Evolutionary conservation across 1,140 invertebrate species (phyloP).

Genomic region (Diprion similis): DNA sequence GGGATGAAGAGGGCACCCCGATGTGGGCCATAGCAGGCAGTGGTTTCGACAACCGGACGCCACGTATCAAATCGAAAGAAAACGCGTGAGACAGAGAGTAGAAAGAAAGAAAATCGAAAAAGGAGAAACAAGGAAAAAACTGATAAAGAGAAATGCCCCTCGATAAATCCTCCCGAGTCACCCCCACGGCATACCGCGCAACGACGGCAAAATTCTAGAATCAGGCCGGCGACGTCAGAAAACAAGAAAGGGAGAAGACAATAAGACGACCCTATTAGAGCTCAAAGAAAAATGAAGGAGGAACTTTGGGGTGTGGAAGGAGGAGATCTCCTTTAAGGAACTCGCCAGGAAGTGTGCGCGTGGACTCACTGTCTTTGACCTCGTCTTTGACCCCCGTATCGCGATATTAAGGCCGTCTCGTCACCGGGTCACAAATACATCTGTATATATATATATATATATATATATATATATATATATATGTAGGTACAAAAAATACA

Average conservation of each 20-base stretch:
- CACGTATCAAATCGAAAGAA: not conserved
- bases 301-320: constrained; percentile 18
- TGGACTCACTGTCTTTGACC: not conserved
- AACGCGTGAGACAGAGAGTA: not conserved
- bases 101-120: not conserved
- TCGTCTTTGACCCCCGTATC: not conserved
- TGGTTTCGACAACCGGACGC: not conserved
- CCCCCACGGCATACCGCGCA: not conserved
- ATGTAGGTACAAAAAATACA: no score
- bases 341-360: constrained; percentile 5
- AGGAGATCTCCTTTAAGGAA: constrained; percentile 41
- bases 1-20: not conserved
- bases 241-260: constrained; percentile 14
- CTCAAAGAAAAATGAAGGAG: constrained; percentile 30
- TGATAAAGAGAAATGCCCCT: constrained; percentile 12
- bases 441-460: no score
- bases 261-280: constrained; percentile 36
- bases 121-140: constrained; percentile 5
- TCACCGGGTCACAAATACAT: not conserved
- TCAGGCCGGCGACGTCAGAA: constrained; percentile 14
- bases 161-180: constrained; percentile 10
- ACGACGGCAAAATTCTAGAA: constrained; percentile 4
- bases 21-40: not conserved
- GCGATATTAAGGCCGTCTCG: not conserved
- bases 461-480: no score